These are phyloP conservation scores for Euclidia mi DNA, from an alignment of 2,888 invertebrate genomes.

Conservation along the genomic window DNA sequence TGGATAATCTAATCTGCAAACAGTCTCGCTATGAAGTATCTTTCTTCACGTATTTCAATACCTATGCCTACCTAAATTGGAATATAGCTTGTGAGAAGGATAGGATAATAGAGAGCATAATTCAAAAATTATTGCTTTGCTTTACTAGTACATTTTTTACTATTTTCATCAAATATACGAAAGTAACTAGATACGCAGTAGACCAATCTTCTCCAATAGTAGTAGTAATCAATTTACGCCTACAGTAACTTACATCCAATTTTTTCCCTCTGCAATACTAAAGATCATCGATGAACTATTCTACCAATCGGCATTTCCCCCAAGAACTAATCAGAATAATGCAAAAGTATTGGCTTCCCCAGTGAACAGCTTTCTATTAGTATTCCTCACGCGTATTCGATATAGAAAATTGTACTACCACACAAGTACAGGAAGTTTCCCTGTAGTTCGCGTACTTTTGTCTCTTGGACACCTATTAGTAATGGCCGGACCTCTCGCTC, in stretches of 20 bases:
- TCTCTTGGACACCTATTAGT: not conserved
- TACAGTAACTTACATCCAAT: constrained; percentile 1
- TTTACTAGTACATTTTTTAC: too few species aligned
- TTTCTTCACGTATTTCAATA: too few species aligned
- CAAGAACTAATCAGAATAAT: constrained; percentile 10
- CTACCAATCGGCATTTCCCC: not conserved
- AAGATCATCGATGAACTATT: not conserved
- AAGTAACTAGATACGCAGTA: too few species aligned
- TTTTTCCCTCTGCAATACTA: not conserved
- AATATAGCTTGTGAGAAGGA: too few species aligned
- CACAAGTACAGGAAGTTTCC: not conserved
- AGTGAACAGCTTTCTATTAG: constrained; percentile 24
- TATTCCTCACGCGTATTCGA: constrained; percentile 28
- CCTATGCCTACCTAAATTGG: too few species aligned
- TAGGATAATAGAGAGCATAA: too few species aligned
- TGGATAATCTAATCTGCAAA: too few species aligned
- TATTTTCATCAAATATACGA: too few species aligned
- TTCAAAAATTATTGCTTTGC: too few species aligned
- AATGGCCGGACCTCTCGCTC: constrained; percentile 5
- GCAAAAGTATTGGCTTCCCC: not conserved
- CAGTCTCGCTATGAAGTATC: too few species aligned
- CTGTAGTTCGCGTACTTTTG: constrained; percentile 2
- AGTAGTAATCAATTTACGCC: too few species aligned
- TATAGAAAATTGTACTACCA: constrained; percentile 20
- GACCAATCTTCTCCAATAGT: too few species aligned